Conservation (phyloP, 2,888 invertebrate species). For the Phytoseiulus persimilis region DNA sequence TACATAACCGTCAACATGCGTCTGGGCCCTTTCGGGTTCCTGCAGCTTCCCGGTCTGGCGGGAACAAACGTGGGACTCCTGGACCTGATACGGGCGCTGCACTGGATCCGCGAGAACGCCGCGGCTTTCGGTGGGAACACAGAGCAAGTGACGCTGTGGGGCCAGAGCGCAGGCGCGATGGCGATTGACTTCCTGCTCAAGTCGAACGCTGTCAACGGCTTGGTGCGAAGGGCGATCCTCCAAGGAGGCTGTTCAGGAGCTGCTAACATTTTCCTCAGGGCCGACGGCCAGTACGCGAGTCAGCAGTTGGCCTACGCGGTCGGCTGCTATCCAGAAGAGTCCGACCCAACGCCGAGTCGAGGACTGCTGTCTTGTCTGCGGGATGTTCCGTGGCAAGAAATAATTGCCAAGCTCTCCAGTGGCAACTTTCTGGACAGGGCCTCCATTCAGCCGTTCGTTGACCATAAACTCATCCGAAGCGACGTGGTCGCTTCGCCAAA, state of each 20-base stretch:
- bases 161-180: background rate
- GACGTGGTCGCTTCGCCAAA: background rate
- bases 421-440: background rate
- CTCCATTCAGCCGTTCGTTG: background rate
- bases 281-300: background rate
- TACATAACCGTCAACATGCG: conserved; percentile 12
- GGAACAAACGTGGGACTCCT: background rate
- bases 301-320: background rate
- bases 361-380: background rate
- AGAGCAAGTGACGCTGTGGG: background rate
- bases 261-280: background rate
- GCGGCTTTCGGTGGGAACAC: background rate
- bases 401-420: background rate
- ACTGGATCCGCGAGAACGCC: background rate
- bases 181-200: background rate
- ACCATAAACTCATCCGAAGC: background rate
- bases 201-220: background rate
- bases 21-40: background rate
- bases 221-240: conserved; percentile 5
- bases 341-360: background rate
- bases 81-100: background rate
- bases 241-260: background rate
- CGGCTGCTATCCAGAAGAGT: background rate
- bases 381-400: background rate
- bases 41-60: background rate